Evolutionary conservation across 2,797 vertebrate genomes (phyloP).

Genomic region (Neomorphus geoffroyi): DNA sequence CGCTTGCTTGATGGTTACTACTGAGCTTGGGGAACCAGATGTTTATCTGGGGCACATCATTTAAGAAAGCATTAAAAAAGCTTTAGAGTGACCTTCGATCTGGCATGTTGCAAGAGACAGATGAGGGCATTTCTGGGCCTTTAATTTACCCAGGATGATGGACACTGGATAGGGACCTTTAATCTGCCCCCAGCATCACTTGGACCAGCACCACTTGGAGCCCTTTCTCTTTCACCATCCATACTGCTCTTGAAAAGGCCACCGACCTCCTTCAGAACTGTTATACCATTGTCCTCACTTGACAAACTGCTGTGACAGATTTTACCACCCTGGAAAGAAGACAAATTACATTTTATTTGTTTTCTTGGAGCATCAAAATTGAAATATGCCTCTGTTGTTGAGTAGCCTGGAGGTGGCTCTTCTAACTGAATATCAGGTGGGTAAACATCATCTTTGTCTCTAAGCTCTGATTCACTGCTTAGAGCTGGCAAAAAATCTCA

Average conservation of each 20-base stretch:
- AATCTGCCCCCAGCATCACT: not conserved
- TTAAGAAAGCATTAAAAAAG: not conserved
- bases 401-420: not conserved
- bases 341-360: not conserved
- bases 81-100: not conserved
- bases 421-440: not conserved
- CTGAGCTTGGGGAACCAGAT: not conserved
- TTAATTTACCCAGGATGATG: not conserved
- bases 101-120: not conserved
- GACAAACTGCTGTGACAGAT: not conserved
- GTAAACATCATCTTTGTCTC: not conserved
- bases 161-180: not conserved
- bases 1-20: fast-evolving
- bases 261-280: not conserved
- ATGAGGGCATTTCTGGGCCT: not conserved
- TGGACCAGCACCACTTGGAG: not conserved
- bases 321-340: not conserved
- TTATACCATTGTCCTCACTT: not conserved
- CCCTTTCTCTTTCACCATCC: not conserved
- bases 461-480: not conserved
- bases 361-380: not conserved
- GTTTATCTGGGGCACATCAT: not conserved
- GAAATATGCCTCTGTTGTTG: not conserved
- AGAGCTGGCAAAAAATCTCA: not conserved
- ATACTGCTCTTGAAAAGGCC: not conserved